phyloP scores from a whole-genome alignment of 2,888 invertebrate genomes.

The Ormyrus labotus region DNA sequence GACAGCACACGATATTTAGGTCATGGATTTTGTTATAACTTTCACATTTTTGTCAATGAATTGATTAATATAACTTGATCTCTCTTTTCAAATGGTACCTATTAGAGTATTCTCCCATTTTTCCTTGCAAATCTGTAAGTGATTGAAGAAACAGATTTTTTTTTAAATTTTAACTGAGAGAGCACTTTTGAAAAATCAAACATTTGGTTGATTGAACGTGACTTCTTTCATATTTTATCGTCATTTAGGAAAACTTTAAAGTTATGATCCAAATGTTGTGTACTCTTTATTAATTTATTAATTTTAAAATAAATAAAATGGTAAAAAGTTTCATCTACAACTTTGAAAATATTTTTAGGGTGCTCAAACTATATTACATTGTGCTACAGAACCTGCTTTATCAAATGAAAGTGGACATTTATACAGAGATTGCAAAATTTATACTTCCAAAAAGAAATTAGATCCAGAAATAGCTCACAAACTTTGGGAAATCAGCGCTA shows the following conservation, averaged over 20 bases:
- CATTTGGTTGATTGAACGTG: too few species aligned
- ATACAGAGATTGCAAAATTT: constrained; percentile 85
- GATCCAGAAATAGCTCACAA: constrained; percentile 80
- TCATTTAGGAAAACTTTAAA: not conserved
- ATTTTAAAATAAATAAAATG: not conserved
- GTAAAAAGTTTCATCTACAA: not conserved
- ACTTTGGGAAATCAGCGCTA: constrained; percentile 84
- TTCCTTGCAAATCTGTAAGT: too few species aligned
- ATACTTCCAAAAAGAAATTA: constrained; percentile 80
- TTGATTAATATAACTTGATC: too few species aligned
- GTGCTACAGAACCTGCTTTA: constrained; percentile 82
- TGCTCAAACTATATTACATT: constrained; percentile 86
- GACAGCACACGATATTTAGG: too few species aligned
- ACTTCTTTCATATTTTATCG: too few species aligned
- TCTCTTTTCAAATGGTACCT: too few species aligned
- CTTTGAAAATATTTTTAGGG: constrained; percentile 79
- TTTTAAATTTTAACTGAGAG: too few species aligned
- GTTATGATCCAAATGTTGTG: not conserved
- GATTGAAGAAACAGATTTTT: too few species aligned
- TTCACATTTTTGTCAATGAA: too few species aligned
- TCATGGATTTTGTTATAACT: too few species aligned
- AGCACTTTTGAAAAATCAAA: too few species aligned
- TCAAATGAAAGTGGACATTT: constrained; percentile 83
- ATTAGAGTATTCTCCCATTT: too few species aligned
- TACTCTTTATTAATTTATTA: not conserved